phyloP scores from a whole-genome alignment of 2,113 vertebrate genomes.

The Puma concolor region DNA sequence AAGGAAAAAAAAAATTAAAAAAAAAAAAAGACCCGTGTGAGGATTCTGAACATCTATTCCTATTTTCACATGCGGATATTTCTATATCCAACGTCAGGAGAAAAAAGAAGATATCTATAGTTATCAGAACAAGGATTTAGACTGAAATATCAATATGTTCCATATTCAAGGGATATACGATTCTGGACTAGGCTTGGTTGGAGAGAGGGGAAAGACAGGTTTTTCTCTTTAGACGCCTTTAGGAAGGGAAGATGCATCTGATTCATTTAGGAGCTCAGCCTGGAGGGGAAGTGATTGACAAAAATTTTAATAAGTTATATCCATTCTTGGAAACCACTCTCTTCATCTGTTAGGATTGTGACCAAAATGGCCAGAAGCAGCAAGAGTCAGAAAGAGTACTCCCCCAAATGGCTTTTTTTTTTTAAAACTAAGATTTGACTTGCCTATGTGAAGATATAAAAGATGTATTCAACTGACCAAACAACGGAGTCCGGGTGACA shows the following conservation, averaged over 20 bases:
- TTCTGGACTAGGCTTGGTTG: not conserved
- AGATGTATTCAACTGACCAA: not conserved
- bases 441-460: not conserved
- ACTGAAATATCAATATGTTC: conserved; percentile 24
- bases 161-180: not conserved
- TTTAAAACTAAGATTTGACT: not conserved
- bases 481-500: not conserved
- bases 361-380: conserved; percentile 1
- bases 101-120: conserved; percentile 43
- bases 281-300: not conserved
- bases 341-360: not conserved
- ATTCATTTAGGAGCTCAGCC: conserved; percentile 8
- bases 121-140: conserved; percentile 31
- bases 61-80: conserved; percentile 32
- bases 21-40: not conserved
- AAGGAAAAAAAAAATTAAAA: too few relatives aligned
- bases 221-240: not conserved
- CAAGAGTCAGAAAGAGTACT: not conserved
- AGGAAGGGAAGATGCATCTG: not conserved
- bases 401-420: not conserved
- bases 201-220: not conserved
- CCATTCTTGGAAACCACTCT: not conserved
- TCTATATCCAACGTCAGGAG: not conserved
- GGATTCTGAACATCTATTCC: conserved; percentile 42
- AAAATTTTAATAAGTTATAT: conserved; percentile 36